These are phyloP conservation scores for Dicerorhinus sumatrensis DNA, from an alignment of 2,113 vertebrate genomes.

Conservation along the genomic window DNA sequence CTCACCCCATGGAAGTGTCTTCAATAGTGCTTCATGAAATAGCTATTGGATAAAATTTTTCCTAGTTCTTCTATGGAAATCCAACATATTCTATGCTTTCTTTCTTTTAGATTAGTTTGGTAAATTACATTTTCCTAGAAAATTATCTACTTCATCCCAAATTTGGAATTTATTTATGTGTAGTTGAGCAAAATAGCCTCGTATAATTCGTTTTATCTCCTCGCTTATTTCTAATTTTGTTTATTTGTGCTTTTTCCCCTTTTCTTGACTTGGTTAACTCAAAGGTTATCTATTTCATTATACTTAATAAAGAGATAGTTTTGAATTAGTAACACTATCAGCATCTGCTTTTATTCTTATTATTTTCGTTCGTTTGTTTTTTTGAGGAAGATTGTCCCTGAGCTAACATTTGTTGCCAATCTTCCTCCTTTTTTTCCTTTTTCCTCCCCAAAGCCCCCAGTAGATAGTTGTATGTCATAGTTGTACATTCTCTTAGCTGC, in stretches of 20 bases:
- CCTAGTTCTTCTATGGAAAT: neutral
- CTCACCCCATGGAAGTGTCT: neutral
- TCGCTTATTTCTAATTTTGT: neutral
- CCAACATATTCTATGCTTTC: neutral
- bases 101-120: neutral
- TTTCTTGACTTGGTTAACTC: neutral
- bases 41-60: neutral
- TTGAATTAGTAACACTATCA: neutral
- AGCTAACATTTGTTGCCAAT: too few relatives aligned
- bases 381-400: too few relatives aligned
- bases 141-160: neutral
- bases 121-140: slow-evolving; percentile 10
- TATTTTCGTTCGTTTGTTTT: too few relatives aligned
- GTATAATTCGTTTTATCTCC: neutral
- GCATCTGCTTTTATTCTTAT: neutral
- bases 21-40: slow-evolving; percentile 43
- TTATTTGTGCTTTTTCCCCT: neutral
- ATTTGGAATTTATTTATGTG: neutral
- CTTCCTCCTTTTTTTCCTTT: too few relatives aligned
- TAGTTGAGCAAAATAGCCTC: neutral
- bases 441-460: too few relatives aligned
- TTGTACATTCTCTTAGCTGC: too few relatives aligned
- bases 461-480: too few relatives aligned
- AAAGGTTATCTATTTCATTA: neutral
- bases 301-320: neutral